Base-by-base conservation (phyloP, 1,140 invertebrate species). In the Neodiprion pinetum region DNA sequence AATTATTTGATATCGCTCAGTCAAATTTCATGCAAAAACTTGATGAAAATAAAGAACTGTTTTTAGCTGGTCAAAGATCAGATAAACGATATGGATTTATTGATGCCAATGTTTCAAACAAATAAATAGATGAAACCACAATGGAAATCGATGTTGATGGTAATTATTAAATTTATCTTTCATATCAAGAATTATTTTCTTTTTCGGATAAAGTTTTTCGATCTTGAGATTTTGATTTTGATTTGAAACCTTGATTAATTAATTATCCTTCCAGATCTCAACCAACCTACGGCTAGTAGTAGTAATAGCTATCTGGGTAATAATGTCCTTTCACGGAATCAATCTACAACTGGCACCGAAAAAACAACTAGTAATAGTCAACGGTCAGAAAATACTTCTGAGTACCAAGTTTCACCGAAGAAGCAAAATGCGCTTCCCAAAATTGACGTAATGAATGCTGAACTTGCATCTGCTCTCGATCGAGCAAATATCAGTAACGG, bases 401-500 rank as follows among this genome's bases (percentile, higher is more conserved):
- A 66, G 47, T 23, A 47, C 49, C 12, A 73, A 66, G n/a, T 21
- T 48, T 40, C 28, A 66, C 21, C 49, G n/a, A 67, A 66, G 11
- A 11, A 49, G 61, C 65, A 4, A 70, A 70, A 21, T 21, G 17
- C 17, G 17, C 17, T 21, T 21, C 17, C 17, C 10, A 48, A 28
- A 77, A 80, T 77, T 28, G 67, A 78, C 61, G 17, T 82, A 5
- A 69, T 81, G 70, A 76, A 77, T 67, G 50, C 66, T 9, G 74
- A 74, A 72, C 73, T 81, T 71, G 47, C 67, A 71, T 28, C 76
- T 47, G 80, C 71, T 50, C 76, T 82, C 48, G 81, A 82, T 78
- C 11, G 77, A 71, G 67, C 80, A 71, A 79, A 81, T 74, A 71
- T 80, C 12, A 79, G 69, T 70, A 78, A 74, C 74, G 79, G 80